These are phyloP conservation scores for Invenusta paracnida DNA, from an alignment of 2,888 invertebrate species.

Conservation along the genomic window DNA sequence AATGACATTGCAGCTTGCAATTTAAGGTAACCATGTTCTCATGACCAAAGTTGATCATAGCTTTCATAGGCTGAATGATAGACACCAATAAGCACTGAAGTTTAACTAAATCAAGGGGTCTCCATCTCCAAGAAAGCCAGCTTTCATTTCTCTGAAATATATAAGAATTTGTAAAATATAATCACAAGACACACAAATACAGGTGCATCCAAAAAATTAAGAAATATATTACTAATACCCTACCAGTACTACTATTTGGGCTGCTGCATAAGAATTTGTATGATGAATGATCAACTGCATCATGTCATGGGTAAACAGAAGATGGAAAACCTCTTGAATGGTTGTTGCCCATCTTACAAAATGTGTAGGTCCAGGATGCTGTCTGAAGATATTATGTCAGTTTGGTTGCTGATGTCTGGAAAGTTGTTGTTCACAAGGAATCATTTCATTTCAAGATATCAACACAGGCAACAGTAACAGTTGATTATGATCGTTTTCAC, in stretches of 20 bases:
- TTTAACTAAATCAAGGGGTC: not conserved
- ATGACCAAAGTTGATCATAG: not conserved
- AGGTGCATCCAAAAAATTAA: not conserved
- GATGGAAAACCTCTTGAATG: not conserved
- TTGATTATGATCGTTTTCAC: too few species aligned
- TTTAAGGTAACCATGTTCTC: not conserved
- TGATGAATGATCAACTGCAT: not conserved
- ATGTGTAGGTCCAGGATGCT: not conserved
- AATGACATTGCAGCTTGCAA: not conserved
- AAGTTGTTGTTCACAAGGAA: not conserved
- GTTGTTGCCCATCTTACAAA: not conserved
- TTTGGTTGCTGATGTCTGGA: not conserved
- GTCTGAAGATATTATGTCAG: not conserved
- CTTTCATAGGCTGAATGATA: not conserved
- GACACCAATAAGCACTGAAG: not conserved
- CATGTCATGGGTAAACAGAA: not conserved
- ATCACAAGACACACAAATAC: not conserved
- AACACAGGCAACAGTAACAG: too few species aligned
- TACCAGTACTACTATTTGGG: not conserved
- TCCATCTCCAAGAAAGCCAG: not conserved
- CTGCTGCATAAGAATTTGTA: not conserved
- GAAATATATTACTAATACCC: not conserved
- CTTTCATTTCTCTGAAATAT: conserved; percentile 1
- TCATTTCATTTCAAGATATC: not conserved
- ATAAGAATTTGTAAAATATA: not conserved